phyloP scores from a whole-genome alignment of 2,113 vertebrate species.

The Chiloscyllium plagiosum region DNA sequence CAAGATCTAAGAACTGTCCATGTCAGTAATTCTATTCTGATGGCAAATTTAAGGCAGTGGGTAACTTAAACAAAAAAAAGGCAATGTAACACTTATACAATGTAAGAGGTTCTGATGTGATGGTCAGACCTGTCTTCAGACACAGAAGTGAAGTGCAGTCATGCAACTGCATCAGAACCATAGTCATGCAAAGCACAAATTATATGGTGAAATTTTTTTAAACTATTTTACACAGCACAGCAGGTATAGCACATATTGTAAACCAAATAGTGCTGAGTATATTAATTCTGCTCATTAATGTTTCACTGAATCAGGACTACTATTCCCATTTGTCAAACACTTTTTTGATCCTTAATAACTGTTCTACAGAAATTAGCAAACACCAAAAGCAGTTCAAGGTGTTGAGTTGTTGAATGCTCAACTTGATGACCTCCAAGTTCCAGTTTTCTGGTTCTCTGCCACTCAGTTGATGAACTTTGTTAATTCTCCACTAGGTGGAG shows the following conservation, averaged over 20 bases:
- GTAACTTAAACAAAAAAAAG: not conserved
- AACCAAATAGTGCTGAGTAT: not conserved
- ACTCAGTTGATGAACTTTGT: not conserved
- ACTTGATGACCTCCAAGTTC: not conserved
- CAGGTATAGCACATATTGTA: not conserved
- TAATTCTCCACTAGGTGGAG: constrained; percentile 26
- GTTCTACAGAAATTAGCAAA: not conserved
- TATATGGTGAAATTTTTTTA: too few species aligned
- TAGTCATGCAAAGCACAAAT: too few species aligned
- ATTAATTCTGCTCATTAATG: not conserved
- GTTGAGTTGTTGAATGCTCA: not conserved
- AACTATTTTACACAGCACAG: too few species aligned
- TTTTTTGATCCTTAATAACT: not conserved
- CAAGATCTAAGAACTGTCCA: not conserved
- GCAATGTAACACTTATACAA: not conserved
- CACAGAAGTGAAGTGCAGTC: too few species aligned
- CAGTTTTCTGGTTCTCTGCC: not conserved
- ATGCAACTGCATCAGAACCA: too few species aligned
- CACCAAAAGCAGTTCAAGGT: not conserved
- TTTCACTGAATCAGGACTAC: not conserved
- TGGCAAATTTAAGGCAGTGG: not conserved
- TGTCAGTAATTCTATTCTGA: not conserved
- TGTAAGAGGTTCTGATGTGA: too few species aligned
- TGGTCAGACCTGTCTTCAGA: too few species aligned
- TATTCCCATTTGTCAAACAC: not conserved